Conservation (phyloP, 2,113 vertebrate genomes). For the Elanus axillaris region DNA sequence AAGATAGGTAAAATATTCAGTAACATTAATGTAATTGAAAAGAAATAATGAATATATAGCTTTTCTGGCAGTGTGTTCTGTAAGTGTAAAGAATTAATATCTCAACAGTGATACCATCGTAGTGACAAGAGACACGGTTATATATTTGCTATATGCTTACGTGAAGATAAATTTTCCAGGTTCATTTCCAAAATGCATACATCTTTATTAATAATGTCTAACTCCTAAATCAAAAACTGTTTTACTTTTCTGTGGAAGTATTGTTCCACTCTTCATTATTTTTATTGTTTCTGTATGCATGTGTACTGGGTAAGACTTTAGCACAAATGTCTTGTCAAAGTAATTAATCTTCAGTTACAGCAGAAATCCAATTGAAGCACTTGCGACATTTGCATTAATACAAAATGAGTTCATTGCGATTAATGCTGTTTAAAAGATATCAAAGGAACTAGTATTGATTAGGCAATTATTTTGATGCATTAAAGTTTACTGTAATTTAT, state of each 20-base stretch:
- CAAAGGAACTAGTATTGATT: constrained; percentile 69
- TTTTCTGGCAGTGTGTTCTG: not conserved
- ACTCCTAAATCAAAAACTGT: not conserved
- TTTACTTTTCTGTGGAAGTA: not conserved
- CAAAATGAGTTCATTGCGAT: constrained; percentile 49
- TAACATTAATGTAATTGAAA: not conserved
- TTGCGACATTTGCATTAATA: constrained; percentile 59
- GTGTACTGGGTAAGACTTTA: constrained; percentile 8
- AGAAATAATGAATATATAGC: not conserved
- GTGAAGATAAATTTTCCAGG: not conserved
- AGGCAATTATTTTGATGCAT: constrained; percentile 68
- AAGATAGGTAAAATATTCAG: not conserved
- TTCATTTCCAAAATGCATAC: not conserved
- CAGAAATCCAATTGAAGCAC: constrained; percentile 52
- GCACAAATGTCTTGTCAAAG: constrained; percentile 16
- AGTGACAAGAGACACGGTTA: not conserved
- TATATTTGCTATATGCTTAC: not conserved
- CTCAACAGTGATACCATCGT: not conserved
- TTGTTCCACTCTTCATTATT: not conserved
- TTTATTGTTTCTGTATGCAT: constrained; percentile 2
- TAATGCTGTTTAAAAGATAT: constrained; percentile 64
- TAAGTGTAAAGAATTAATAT: not conserved
- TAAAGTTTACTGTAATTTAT: constrained; percentile 53
- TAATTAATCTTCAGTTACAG: constrained; percentile 58
- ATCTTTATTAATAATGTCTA: not conserved